Percentiles rank a stretch among this genome's conserved stretches.
phyloP scores from a whole-genome alignment of 2,888 invertebrate genomes.

The Ormyrus labotus region DNA sequence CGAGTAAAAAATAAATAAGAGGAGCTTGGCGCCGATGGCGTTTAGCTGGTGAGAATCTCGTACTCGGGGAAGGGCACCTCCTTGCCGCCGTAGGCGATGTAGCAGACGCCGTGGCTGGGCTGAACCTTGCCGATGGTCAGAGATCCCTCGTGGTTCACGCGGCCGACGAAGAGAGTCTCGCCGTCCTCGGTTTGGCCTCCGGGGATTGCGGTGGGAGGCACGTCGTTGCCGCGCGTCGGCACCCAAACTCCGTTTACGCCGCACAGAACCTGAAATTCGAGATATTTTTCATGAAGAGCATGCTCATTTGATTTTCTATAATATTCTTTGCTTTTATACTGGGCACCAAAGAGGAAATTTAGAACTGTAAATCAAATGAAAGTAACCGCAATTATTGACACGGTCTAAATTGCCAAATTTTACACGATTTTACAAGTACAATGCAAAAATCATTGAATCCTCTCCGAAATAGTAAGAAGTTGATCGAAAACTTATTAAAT shows the following conservation, averaged over 20 bases:
- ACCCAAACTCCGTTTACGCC: conserved; percentile 77
- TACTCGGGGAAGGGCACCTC: conserved; percentile 89
- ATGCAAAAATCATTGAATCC: too few species aligned
- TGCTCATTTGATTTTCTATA: too few species aligned
- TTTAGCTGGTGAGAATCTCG: conserved; percentile 80
- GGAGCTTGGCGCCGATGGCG: neutral
- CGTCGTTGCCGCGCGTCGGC: conserved; percentile 79
- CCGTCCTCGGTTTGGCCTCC: conserved; percentile 87
- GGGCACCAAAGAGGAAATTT: too few species aligned
- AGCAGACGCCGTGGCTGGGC: conserved; percentile 87
- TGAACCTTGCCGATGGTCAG: conserved; percentile 90
- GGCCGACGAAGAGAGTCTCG: conserved; percentile 87
- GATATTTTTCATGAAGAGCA: too few species aligned
- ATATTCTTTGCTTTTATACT: too few species aligned
- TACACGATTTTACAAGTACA: too few species aligned
- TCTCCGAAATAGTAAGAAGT: too few species aligned
- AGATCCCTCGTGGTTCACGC: conserved; percentile 86
- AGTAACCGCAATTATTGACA: neutral
- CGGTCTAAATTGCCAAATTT: neutral
- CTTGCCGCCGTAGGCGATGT: conserved; percentile 89
- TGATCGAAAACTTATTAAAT: too few species aligned
- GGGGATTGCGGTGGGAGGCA: conserved; percentile 84
- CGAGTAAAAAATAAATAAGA: too few species aligned
- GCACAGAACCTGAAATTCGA: conserved; percentile 71
- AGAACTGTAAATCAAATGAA: neutral